These are phyloP conservation scores for Tuta absoluta DNA, from an alignment of 2,888 invertebrate species.

Conservation along the genomic window DNA sequence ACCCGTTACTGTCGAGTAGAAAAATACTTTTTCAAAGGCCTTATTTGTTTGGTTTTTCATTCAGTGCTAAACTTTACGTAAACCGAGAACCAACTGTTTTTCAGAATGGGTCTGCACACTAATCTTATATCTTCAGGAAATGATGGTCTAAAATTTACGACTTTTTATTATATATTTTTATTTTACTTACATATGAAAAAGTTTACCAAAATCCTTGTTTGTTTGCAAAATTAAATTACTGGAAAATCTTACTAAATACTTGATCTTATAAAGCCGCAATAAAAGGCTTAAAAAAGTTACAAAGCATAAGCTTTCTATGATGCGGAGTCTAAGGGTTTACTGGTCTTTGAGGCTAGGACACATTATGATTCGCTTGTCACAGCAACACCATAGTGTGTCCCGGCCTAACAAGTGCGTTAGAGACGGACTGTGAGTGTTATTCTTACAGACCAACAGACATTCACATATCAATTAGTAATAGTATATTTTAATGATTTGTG, in stretches of 20 bases:
- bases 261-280: neutral
- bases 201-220: neutral
- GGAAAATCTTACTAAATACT: neutral
- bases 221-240: no score
- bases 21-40: neutral
- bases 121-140: no score
- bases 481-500: neutral
- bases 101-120: no score
- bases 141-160: no score
- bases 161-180: no score
- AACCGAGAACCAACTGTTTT: no score
- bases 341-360: slow-evolving; percentile 12
- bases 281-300: neutral
- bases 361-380: neutral
- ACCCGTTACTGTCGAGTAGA: neutral
- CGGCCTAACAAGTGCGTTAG: slow-evolving; percentile 12
- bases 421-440: slow-evolving; percentile 6
- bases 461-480: neutral
- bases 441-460: neutral
- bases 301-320: slow-evolving; percentile 2
- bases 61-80: no score
- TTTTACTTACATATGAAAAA: no score
- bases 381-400: neutral
- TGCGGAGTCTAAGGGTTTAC: slow-evolving; percentile 21
- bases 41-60: no score